These are phyloP conservation scores for Papilio machaon DNA, from an alignment of 1,140 invertebrate genomes.

Conservation along the genomic window DNA sequence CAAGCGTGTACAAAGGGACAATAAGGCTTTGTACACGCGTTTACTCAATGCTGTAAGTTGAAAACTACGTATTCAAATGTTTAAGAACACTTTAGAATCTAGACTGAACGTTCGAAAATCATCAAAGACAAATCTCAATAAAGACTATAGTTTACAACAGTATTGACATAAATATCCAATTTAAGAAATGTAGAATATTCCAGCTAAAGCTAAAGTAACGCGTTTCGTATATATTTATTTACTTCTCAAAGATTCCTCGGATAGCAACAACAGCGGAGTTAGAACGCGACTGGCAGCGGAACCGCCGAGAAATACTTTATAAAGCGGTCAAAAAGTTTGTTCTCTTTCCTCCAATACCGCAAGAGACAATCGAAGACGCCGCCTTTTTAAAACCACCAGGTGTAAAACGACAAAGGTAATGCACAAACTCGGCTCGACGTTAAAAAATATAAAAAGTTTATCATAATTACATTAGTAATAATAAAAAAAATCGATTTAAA, in stretches of 20 bases:
- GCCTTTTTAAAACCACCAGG: constrained; percentile 51
- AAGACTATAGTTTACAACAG: no score
- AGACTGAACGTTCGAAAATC: no score
- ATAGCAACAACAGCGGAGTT: constrained; percentile 49
- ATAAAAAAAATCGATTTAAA: no score
- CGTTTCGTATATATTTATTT: constrained; percentile 1
- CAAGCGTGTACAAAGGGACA: constrained; percentile 45
- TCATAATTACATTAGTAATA: not conserved
- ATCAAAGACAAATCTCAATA: no score
- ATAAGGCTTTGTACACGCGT: constrained; percentile 49
- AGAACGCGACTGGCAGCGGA: constrained; percentile 53
- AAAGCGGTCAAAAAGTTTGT: constrained; percentile 52
- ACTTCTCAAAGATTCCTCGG: constrained; percentile 46
- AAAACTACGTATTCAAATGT: not conserved
- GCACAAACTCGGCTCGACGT: not conserved
- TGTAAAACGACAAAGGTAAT: constrained; percentile 56
- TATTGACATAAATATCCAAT: no score
- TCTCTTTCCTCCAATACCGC: constrained; percentile 53
- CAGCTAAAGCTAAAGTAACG: not conserved
- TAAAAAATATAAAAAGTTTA: not conserved
- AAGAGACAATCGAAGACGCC: constrained; percentile 55
- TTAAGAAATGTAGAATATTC: not conserved
- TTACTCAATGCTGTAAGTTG: constrained; percentile 50
- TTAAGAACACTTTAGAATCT: not conserved
- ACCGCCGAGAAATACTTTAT: constrained; percentile 47